Percentiles rank a stretch among this genome's conserved stretches.
These are phyloP conservation scores for Drosophila siamana DNA, from an alignment of 2,888 invertebrate genomes.

Conservation along the genomic window DNA sequence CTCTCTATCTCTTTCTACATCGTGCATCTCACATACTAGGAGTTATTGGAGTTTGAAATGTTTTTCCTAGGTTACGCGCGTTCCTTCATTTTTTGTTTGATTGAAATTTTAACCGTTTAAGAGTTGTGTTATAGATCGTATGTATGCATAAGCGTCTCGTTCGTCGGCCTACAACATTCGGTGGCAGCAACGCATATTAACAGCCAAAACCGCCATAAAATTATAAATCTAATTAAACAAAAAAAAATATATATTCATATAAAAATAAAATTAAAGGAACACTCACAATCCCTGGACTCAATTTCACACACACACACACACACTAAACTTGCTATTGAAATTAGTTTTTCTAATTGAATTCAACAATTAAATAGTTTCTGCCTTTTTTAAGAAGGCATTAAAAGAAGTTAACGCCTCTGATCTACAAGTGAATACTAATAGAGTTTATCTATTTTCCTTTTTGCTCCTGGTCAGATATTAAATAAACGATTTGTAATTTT, in stretches of 20 bases:
- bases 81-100: not conserved
- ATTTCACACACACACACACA: not conserved
- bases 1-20: conserved; percentile 10
- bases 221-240: not conserved
- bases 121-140: conserved; percentile 10
- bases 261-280: not conserved
- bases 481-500: too few relatives aligned
- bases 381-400: too few relatives aligned
- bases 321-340: not conserved
- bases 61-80: not conserved
- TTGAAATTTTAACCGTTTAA: conserved; percentile 1
- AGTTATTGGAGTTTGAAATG: conserved; percentile 13
- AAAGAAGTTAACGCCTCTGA: too few relatives aligned
- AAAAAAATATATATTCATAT: not conserved
- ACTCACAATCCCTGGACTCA: too few relatives aligned
- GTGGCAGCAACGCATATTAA: conserved; percentile 8
- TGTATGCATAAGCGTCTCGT: conserved; percentile 7
- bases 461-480: too few relatives aligned
- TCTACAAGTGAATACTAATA: too few relatives aligned
- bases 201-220: not conserved
- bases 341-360: not conserved
- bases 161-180: not conserved
- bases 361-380: not conserved
- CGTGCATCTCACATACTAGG: conserved; percentile 8
- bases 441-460: too few relatives aligned